These are phyloP conservation scores for Nesospiza acunhae DNA, from an alignment of 2,113 vertebrate species.

Conservation along the genomic window DNA sequence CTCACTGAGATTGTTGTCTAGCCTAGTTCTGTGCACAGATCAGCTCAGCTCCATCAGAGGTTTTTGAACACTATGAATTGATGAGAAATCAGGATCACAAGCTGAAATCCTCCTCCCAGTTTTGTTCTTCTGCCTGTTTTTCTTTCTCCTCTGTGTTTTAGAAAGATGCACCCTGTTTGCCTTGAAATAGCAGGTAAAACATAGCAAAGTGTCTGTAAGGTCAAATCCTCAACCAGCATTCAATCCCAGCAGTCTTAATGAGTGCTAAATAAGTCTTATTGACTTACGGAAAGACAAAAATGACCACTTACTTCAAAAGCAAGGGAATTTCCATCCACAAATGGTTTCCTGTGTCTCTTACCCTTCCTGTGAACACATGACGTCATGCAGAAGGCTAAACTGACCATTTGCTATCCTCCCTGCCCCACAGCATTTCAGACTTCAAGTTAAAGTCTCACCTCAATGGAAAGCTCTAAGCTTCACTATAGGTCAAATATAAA, in stretches of 20 bases:
- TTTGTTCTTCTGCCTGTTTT: neutral
- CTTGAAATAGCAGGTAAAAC: neutral
- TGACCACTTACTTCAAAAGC: neutral
- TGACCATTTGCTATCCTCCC: neutral
- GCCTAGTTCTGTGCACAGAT: neutral
- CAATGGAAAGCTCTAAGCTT: neutral
- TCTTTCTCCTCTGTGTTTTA: neutral
- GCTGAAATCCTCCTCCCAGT: neutral
- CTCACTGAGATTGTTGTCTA: neutral
- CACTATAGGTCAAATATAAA: neutral
- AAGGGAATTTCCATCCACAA: neutral
- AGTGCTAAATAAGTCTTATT: neutral
- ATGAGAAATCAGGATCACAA: neutral
- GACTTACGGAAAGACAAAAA: neutral
- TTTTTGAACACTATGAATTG: neutral
- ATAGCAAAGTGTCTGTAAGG: neutral
- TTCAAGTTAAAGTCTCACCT: neutral
- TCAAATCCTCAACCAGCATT: neutral
- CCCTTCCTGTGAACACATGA: neutral
- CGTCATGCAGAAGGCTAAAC: fast-evolving
- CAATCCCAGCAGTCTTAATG: neutral
- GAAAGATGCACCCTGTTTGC: neutral
- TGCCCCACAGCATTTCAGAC: neutral
- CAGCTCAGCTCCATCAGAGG: neutral
- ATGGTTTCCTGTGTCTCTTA: conserved; percentile 19